These are phyloP conservation scores for Dendrocopos noguchii DNA, from an alignment of 2,113 vertebrate species.

Conservation along the genomic window DNA sequence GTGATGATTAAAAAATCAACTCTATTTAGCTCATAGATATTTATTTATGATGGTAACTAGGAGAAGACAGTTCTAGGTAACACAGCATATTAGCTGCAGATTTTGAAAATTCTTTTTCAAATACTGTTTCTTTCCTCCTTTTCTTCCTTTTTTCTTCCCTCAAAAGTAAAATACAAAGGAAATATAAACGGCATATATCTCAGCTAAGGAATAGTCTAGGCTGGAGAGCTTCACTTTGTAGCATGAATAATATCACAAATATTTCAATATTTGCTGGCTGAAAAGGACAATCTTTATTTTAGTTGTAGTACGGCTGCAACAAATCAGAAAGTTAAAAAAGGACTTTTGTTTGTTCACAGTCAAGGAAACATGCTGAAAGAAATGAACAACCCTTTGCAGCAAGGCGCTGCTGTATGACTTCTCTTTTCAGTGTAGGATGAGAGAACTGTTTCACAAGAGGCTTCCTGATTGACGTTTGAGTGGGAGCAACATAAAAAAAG, in stretches of 20 bases:
- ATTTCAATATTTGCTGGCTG: not conserved
- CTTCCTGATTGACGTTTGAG: conserved; percentile 30
- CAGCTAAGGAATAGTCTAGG: not conserved
- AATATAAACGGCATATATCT: not conserved
- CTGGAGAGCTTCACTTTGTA: not conserved
- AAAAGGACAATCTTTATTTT: not conserved
- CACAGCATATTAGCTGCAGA: not conserved
- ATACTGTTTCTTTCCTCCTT: not conserved
- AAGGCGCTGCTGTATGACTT: not conserved
- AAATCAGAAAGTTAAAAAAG: not conserved
- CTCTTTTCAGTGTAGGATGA: conserved; percentile 20
- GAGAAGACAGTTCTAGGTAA: not conserved
- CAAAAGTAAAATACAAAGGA: not conserved
- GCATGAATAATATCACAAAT: not conserved
- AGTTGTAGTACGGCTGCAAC: not conserved
- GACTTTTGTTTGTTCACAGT: not conserved
- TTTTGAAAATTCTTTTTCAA: not conserved
- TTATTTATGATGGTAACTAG: not conserved
- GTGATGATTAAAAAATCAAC: not conserved
- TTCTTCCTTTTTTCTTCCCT: rapidly evolving
- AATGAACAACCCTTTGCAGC: not conserved
- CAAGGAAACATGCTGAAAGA: not conserved
- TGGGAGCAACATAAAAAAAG: conserved; percentile 10
- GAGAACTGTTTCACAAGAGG: not conserved
- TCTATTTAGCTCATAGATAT: not conserved